These are phyloP conservation scores for Hippocampus barbouri DNA, from an alignment of 2,113 vertebrate genomes.

Conservation along the genomic window DNA sequence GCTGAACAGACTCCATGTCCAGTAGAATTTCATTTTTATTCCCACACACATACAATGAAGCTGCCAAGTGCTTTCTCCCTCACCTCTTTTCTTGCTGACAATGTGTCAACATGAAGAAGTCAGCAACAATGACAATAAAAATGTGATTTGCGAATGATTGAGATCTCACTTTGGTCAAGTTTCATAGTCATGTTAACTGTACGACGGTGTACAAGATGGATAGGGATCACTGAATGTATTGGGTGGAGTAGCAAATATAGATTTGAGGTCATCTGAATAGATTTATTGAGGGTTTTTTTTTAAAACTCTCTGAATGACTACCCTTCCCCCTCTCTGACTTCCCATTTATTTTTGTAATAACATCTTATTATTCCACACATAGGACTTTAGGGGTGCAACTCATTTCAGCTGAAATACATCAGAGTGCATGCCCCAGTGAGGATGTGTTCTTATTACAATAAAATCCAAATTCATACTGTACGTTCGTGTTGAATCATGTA, in stretches of 20 bases:
- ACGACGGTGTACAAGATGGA: conserved; percentile 21
- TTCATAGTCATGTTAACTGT: conserved; percentile 24
- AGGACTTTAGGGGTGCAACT: not conserved
- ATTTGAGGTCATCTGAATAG: not conserved
- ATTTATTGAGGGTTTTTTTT: not conserved
- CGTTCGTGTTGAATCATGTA: conserved; percentile 55
- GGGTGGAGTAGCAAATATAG: not conserved
- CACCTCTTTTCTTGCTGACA: conserved; percentile 61
- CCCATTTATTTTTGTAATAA: not conserved
- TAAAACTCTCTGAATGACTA: not conserved
- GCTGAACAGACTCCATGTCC: conserved; percentile 51
- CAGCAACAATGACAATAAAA: conserved; percentile 68
- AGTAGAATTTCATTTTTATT: conserved; percentile 31
- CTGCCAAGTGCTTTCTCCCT: conserved; percentile 47
- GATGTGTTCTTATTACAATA: conserved; percentile 33
- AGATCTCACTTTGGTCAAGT: conserved; percentile 60
- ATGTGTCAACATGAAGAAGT: conserved; percentile 64
- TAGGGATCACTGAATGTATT: not conserved
- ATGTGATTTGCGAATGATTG: conserved; percentile 61
- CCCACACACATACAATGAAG: conserved; percentile 23
- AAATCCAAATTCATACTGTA: conserved; percentile 16
- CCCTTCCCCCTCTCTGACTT: not conserved
- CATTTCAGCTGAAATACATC: not conserved
- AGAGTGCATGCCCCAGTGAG: conserved; percentile 1
- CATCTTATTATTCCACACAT: not conserved